Evolutionary conservation across 2,888 invertebrate genomes (phyloP), one percentile per base, ranked within the genome.

Genomic region (Noctua fimbriata): DNA sequence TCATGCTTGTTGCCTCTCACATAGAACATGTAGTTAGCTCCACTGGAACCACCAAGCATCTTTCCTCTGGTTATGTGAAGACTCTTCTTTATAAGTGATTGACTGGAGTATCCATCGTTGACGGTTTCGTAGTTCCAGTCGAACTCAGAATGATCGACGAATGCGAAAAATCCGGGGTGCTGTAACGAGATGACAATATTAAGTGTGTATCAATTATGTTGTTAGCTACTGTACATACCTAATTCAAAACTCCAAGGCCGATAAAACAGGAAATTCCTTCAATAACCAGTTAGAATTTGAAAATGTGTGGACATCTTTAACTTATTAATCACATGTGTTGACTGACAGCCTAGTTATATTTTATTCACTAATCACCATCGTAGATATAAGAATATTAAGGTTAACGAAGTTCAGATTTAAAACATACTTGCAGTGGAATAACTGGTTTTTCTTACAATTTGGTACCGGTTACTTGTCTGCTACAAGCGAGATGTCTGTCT

Each of bases 1-100:
- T 98, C 98, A 14, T 92, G 93, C 63, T 97, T 96, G 90, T 98
- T 98, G 0, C 98, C 98, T 87, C 97, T 95, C 0, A 98, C 94
- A 88, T 98, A 97, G 16, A 97, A 91, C 98, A 98, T 98, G 71
- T 97, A 97, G 91, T 98, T 98, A 2, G 97, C 95, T 0, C 96
- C 95, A 76, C 98, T 98, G 14, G 97, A 97, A 0, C 98, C 98
- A 0, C 98, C 98, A 32, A 98, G 93, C 70, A 97, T 97, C 90
- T 98, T 98, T 0, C 98, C 98, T 69, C 98, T 97, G 0, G 97
- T 98, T 97, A 91, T 79, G 63, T 87, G 90, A 36, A 94, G 81
- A 28, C 79, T 92, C 70, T 90, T 90, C 4, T 79, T 86, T 75
- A 86, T 90, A 16, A 84, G 90, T 9, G 89, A 92, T 87, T 94